Percentiles rank a stretch among this genome's conserved stretches.
phyloP scores from a whole-genome alignment of 2,113 vertebrate genomes.

The Phalacrocorax brasilianus region DNA sequence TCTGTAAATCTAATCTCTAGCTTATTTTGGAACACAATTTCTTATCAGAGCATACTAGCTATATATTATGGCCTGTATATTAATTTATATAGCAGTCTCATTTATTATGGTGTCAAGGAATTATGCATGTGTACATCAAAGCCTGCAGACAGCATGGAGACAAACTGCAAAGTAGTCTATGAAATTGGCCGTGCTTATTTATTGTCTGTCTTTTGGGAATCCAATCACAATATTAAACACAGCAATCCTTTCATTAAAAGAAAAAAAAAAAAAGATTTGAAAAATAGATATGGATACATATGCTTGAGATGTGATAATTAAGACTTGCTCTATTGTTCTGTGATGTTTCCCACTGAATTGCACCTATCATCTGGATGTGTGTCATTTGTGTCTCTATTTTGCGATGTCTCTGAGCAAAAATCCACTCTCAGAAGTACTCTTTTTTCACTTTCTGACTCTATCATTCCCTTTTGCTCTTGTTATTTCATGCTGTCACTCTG shows the following conservation, averaged over 20 bases:
- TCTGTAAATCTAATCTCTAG: background rate
- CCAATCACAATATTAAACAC: background rate
- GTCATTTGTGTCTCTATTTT: background rate
- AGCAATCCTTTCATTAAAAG: background rate
- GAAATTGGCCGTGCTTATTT: slow-evolving; percentile 54
- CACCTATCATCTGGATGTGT: background rate
- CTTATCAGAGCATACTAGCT: slow-evolving; percentile 20
- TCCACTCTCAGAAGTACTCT: background rate
- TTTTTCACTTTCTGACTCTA: background rate
- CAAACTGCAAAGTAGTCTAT: slow-evolving; percentile 47
- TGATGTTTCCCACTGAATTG: background rate
- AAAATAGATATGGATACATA: background rate
- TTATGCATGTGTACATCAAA: slow-evolving; percentile 53
- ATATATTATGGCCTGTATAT: slow-evolving; percentile 25
- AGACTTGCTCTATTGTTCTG: background rate
- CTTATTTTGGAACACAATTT: slow-evolving; percentile 15
- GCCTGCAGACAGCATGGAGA: background rate
- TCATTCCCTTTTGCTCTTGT: background rate
- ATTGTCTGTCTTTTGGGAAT: slow-evolving; percentile 49
- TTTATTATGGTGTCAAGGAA: slow-evolving; percentile 43
- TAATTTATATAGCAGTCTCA: slow-evolving; percentile 57
- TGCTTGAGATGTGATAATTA: background rate
- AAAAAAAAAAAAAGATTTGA: background rate
- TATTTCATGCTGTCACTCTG: background rate
- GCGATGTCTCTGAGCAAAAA: background rate